phyloP scores from a whole-genome alignment of 2,797 vertebrate genomes.

The Sus cebifrons region DNA sequence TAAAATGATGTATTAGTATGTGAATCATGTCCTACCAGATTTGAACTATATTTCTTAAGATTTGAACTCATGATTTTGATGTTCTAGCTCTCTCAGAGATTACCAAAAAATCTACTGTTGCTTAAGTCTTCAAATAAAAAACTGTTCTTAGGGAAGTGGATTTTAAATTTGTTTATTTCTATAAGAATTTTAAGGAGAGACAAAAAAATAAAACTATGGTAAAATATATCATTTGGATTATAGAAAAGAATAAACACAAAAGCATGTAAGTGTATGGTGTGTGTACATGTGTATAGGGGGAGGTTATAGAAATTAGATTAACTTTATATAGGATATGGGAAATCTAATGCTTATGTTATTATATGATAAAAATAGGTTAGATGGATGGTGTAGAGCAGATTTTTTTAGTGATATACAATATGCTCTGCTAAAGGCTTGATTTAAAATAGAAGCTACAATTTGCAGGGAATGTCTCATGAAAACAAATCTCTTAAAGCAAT shows the following conservation, averaged over 20 bases:
- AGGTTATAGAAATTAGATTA: slow-evolving; percentile 15
- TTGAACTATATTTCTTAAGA: slow-evolving; percentile 11
- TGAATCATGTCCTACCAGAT: neutral
- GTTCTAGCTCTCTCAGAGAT: neutral
- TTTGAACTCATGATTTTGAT: slow-evolving; percentile 1
- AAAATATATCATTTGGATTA: neutral
- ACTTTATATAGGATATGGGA: neutral
- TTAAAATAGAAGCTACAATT: slow-evolving; percentile 67
- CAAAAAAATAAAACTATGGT: slow-evolving; percentile 5
- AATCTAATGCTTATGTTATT: slow-evolving; percentile 35
- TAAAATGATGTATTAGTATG: neutral
- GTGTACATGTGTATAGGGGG: neutral
- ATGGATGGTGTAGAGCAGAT: neutral
- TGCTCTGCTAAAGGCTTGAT: slow-evolving; percentile 53
- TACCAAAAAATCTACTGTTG: neutral
- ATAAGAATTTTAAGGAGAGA: neutral
- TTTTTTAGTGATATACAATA: slow-evolving; percentile 39
- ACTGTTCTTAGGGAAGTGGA: neutral
- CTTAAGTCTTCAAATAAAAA: neutral
- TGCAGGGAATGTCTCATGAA: slow-evolving; percentile 22
- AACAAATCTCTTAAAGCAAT: slow-evolving; percentile 55
- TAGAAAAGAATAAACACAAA: neutral
- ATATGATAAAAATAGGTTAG: slow-evolving; percentile 48
- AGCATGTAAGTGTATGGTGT: neutral
- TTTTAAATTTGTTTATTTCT: slow-evolving; percentile 38